phyloP scores from a whole-genome alignment of 2,797 vertebrate species.

The Euphonia xanthogaster region DNA sequence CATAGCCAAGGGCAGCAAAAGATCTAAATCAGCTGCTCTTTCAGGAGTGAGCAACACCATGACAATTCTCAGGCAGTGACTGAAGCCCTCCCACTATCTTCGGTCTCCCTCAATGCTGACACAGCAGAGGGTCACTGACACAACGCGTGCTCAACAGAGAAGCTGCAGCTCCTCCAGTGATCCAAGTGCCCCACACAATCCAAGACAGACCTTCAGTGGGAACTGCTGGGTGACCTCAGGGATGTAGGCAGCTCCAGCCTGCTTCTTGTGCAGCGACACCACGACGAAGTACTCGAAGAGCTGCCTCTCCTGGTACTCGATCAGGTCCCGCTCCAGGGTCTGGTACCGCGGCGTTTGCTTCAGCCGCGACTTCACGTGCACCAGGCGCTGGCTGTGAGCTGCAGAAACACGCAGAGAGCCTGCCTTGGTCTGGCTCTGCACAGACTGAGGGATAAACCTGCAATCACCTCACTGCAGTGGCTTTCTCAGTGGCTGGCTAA shows the following conservation, averaged over 20 bases:
- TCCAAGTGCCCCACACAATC: rapidly evolving
- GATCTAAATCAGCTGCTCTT: background rate
- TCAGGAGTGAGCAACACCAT: background rate
- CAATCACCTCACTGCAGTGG: background rate
- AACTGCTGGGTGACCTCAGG: constrained; percentile 91
- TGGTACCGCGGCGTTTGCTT: constrained; percentile 75
- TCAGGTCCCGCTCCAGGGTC: constrained; percentile 73
- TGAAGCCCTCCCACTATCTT: background rate
- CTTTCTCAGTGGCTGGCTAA: background rate
- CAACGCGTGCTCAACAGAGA: rapidly evolving
- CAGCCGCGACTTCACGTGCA: constrained; percentile 80
- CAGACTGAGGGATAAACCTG: background rate
- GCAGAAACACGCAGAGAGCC: rapidly evolving
- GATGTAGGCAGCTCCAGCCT: constrained; percentile 79
- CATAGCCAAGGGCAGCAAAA: background rate
- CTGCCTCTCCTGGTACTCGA: constrained; percentile 82
- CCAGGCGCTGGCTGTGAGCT: constrained; percentile 83
- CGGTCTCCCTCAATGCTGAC: background rate
- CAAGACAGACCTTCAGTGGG: constrained; percentile 71
- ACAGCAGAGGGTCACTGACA: background rate
- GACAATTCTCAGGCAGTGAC: background rate
- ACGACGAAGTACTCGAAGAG: constrained; percentile 91
- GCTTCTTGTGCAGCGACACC: constrained; percentile 87
- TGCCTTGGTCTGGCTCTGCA: background rate
- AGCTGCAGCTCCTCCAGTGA: background rate